Evolutionary conservation across 2,113 vertebrate species (phyloP).

Genomic region (Acanthisitta chloris): DNA sequence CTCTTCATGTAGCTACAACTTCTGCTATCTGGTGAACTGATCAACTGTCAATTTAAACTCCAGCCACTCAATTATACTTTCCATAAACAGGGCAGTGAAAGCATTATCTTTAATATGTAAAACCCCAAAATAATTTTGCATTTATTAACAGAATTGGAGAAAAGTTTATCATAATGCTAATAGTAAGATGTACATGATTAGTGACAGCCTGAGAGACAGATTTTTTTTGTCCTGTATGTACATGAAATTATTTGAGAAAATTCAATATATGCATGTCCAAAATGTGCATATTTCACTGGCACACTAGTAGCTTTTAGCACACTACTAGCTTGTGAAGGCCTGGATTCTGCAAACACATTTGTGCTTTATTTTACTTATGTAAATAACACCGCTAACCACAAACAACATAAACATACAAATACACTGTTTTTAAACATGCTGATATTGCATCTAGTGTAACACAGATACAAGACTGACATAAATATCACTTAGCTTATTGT

Average conservation of each 20-base stretch:
- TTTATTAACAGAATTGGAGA: not conserved
- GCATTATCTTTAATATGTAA: not conserved
- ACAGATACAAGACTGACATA: not conserved
- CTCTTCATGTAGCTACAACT: not conserved
- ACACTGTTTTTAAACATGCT: accelerated
- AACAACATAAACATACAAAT: not conserved
- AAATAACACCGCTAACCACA: not conserved
- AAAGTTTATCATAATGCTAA: not conserved
- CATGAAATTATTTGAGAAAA: not conserved
- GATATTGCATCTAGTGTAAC: not conserved
- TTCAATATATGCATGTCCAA: not conserved
- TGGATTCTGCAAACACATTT: not conserved
- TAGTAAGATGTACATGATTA: not conserved
- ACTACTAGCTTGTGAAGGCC: not conserved
- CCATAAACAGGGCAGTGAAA: not conserved
- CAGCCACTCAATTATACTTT: not conserved
- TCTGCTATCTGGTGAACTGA: not conserved
- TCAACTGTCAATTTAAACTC: not conserved
- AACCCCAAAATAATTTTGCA: not conserved
- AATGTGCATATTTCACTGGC: not conserved
- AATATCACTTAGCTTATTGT: not conserved
- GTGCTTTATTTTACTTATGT: not conserved
- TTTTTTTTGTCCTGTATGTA: not conserved
- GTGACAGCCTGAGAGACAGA: not conserved
- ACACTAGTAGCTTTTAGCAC: not conserved